Percentiles rank a stretch among this genome's conserved stretches.
These are phyloP conservation scores for Zalophus californianus DNA, from an alignment of 2,797 vertebrate genomes.

Conservation along the genomic window DNA sequence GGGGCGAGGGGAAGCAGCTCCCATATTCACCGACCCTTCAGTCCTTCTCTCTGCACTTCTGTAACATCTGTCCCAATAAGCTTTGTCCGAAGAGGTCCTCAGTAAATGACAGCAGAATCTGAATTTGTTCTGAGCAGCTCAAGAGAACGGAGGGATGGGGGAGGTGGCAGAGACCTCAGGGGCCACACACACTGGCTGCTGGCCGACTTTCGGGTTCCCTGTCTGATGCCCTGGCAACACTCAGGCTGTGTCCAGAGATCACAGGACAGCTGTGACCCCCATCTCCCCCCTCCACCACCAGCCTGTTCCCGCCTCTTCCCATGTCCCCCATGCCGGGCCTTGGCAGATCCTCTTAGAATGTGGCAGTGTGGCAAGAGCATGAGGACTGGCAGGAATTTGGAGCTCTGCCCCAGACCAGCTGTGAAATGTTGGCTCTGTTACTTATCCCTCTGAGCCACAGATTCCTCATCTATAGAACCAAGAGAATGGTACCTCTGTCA, in stretches of 20 bases:
- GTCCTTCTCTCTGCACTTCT: neutral
- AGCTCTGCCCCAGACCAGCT: neutral
- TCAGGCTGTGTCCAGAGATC: neutral
- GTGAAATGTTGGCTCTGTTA: neutral
- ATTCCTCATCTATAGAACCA: neutral
- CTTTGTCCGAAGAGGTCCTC: neutral
- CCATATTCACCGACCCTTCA: neutral
- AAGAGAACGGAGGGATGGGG: neutral
- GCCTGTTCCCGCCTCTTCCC: neutral
- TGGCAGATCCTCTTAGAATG: neutral
- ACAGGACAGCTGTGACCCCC: neutral
- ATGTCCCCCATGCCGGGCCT: neutral
- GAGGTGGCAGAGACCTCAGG: neutral
- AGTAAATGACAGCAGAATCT: neutral
- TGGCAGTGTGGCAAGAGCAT: neutral
- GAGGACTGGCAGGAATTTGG: neutral
- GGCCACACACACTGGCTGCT: neutral
- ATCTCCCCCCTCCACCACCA: neutral
- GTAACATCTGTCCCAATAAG: neutral
- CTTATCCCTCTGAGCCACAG: neutral
- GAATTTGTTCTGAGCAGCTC: neutral
- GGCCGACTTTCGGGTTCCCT: rapidly evolving
- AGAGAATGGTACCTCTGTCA: no score
- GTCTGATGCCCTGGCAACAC: neutral
- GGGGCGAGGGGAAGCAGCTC: neutral